Base-by-base conservation (phyloP, 1,140 invertebrate genomes). In the Bombus difficillimus region DNA sequence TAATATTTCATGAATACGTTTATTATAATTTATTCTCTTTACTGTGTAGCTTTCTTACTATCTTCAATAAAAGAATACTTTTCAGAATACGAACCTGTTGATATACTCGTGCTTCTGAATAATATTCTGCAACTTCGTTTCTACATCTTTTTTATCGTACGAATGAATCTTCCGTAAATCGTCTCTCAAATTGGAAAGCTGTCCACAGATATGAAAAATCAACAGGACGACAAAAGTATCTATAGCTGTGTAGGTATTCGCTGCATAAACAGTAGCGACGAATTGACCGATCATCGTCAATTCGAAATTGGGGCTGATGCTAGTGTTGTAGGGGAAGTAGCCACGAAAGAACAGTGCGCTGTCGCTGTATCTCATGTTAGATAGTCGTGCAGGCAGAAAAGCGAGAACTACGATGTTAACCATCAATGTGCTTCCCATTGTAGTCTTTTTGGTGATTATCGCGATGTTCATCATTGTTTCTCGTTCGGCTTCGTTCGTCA, bases 121-220 rank as follows among this genome's bases (percentile, higher is more conserved):
- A 37, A 92, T 83, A 13, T 32, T 66, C 22, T 22, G 18, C n/a
- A 87, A 43, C 2, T 34, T 73, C 15, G 1, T 18, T 4, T 59
- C 34, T 0, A 81, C n/a, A 66, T 76, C 15, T 39, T 25, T 12
- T 2, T 22, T 4, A 2, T n/a, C 34, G 41, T 68, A 1, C 0
- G 10, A 12, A 8, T 3, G 39, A 3, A 90, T 53, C 22, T 59
- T 39, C 15, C 2, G 47, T 0, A 90, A n/a, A 8, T 89, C 25
- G 1, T 18, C 0, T 15, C 15, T 64, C 28, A 90, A 8, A 28
- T 81, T 89, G 10, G 73, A 47, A 32, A 96, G 82, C 37, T 96
- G 94, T 41, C 95, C 96, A n/a, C 95, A 93, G 28, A 94, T 92
- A 80, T 96, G 95, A 1, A 95, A 94, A 34, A 96, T 92, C n/a